Conservation (phyloP, 2,113 vertebrate species). For the Azemiops feae region DNA sequence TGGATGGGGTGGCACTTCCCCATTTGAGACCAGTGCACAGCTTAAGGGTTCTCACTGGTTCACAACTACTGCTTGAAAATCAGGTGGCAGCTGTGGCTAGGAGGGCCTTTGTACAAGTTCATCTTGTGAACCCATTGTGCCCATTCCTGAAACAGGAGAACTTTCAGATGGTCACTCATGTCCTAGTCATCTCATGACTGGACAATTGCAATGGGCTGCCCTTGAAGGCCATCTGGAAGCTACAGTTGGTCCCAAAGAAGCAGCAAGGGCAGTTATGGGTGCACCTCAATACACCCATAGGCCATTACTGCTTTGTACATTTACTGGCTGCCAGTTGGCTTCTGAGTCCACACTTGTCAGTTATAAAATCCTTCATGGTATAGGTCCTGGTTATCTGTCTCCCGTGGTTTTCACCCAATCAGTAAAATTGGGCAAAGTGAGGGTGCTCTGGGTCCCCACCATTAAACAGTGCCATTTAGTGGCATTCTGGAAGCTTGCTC, state of each 20-base stretch:
- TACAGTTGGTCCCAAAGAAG: background rate
- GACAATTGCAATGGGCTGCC: background rate
- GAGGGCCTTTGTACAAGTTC: background rate
- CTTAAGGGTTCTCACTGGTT: background rate
- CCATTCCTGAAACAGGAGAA: background rate
- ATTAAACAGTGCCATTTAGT: background rate
- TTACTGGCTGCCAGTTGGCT: background rate
- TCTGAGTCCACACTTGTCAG: background rate
- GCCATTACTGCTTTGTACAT: background rate
- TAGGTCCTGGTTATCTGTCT: background rate
- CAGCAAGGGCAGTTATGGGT: background rate
- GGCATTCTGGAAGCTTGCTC: background rate
- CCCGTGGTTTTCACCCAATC: background rate
- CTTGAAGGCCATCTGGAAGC: background rate
- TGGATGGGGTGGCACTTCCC: background rate
- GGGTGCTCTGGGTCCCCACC: background rate
- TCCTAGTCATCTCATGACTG: background rate
- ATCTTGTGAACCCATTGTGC: background rate
- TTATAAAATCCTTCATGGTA: background rate
- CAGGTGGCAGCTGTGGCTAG: background rate
- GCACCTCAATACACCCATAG: background rate
- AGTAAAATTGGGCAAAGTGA: background rate
- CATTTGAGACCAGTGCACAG: background rate
- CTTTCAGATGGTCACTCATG: background rate
- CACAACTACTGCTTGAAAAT: background rate